These are phyloP conservation scores for Sarcophaga caerulescens DNA, from an alignment of 2,888 invertebrate genomes.

Conservation along the genomic window DNA sequence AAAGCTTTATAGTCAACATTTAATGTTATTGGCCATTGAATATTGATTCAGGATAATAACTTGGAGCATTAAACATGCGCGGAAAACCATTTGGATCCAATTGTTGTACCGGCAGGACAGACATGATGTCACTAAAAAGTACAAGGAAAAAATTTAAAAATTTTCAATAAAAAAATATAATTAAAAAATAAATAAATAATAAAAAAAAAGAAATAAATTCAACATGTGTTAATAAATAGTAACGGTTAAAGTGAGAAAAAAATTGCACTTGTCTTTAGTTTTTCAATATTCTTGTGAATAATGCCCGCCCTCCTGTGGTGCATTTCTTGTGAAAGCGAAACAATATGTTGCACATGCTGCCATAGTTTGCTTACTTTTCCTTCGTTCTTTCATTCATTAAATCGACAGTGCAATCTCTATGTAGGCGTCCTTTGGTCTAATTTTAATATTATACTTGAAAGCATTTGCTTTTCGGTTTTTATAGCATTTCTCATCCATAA, in stretches of 20 bases:
- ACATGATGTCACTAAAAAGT: conserved; percentile 79
- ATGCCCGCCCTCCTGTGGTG: conserved; percentile 60
- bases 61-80: conserved; percentile 80
- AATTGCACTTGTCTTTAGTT: conserved; percentile 59
- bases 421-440: conserved; percentile 65
- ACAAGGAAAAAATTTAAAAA: conserved; percentile 26
- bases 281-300: conserved; percentile 17
- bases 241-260: conserved; percentile 2
- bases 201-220: not conserved
- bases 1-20: conserved; percentile 28
- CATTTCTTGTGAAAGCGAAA: conserved; percentile 47
- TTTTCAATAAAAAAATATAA: not conserved
- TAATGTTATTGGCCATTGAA: conserved; percentile 79
- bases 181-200: not conserved
- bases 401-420: not conserved
- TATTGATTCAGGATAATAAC: conserved; percentile 80
- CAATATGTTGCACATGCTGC: conserved; percentile 61
- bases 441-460: conserved; percentile 54
- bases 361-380: not conserved
- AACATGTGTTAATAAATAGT: conserved; percentile 47
- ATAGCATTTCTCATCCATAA: conserved; percentile 71
- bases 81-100: conserved; percentile 80
- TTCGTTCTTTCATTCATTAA: not conserved
- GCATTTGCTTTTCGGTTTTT: conserved; percentile 44
- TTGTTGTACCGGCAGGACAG: conserved; percentile 79